Base-by-base conservation (phyloP, 2,888 invertebrate species). In the Beris chalybata region DNA sequence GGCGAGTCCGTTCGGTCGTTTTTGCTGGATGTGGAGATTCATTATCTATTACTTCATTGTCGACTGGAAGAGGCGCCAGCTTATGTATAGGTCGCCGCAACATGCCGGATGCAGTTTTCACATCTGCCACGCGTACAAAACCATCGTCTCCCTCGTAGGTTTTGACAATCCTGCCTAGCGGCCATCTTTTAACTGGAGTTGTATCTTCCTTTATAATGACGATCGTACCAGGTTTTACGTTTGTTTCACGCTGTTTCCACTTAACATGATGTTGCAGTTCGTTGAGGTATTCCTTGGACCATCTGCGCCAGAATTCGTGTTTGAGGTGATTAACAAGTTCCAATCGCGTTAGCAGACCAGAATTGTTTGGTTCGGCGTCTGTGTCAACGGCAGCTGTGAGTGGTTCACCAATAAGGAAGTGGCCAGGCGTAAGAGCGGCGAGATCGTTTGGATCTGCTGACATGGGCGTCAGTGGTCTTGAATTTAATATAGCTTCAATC, bases 401-500 rank as follows among this genome's bases (percentile, higher is more conserved):
- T 31, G 64, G 57, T 44, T 65, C 64, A 0, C 67, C 65, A 13
- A 65, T 63, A 11, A 67, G 31, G 44, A 67, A 65, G 50, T 67
- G 69, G 5, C 67, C 69, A 11, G 71, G 70, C 9, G 69, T 71
- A 2, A 70, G 32, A 13, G 67, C 68, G 2, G 12, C n/a, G n/a
- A 68, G 11, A 38, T 71, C 70, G 29, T 67, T 68, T 29, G 69
- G 65, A 63, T 72, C 70, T n/a, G 66, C 63, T 31, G 69, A 70
- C n/a, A 71, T 67, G 7, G 70, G 71, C 57, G 67, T 70, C 1
- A 76, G 38, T 3, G 74, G 73, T 29, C 74, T 64, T 9, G 73
- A 74, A 66, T 75, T 75, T 3, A 74, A 53, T 13, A 71, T 66
- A 1, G 73, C 73, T 67, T 75, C 74, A 31, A 74, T 70, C 65